Percentiles rank a stretch among this genome's conserved stretches.
Conservation (phyloP, 2,888 invertebrate genomes). For the Andrena praecox region DNA sequence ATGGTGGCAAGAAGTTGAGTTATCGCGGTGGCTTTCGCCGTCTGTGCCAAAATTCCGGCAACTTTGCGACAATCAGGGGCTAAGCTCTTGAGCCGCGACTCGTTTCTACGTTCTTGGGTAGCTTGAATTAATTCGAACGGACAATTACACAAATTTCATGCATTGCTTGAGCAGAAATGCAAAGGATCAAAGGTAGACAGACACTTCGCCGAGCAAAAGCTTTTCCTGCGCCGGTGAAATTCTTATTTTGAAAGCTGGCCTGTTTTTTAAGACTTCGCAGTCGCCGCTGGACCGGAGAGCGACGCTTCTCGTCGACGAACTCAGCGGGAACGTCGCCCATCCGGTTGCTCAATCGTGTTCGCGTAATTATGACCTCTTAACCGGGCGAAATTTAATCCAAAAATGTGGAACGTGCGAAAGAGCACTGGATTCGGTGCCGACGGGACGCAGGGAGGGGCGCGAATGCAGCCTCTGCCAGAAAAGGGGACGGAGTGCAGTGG, state of each 20-base stretch:
- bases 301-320: neutral
- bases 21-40: neutral
- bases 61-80: neutral
- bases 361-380: constrained; percentile 30
- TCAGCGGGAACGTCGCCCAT: neutral
- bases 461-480: constrained; percentile 1
- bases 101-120: neutral
- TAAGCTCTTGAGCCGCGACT: neutral
- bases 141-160: neutral
- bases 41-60: neutral
- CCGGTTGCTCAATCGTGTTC: neutral
- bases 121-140: constrained; percentile 3
- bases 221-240: neutral
- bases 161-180: neutral
- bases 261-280: neutral
- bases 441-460: neutral
- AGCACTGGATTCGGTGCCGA: neutral
- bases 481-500: neutral
- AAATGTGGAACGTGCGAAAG: constrained; percentile 16
- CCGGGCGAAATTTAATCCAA: constrained; percentile 34
- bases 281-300: neutral
- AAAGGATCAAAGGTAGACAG: neutral
- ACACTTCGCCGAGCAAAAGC: neutral
- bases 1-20: neutral
- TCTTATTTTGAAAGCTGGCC: neutral